These are phyloP conservation scores for Zootermopsis nevadensis DNA, from an alignment of 2,888 invertebrate genomes.

Conservation along the genomic window DNA sequence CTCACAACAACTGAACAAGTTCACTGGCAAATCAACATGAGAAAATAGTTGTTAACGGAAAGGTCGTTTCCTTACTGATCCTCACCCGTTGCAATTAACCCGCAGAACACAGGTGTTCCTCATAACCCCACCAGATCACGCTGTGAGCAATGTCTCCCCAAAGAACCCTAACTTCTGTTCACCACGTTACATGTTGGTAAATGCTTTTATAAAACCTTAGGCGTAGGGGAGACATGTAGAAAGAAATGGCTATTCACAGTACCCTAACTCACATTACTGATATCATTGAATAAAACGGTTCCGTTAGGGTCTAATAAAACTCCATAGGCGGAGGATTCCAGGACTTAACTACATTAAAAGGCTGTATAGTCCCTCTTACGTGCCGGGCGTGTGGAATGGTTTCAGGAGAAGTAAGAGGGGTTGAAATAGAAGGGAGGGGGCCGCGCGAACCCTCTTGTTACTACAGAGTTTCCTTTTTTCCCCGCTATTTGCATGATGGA, in stretches of 20 bases:
- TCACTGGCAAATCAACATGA: too few relatives aligned
- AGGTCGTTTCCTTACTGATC: not conserved
- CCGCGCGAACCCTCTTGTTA: too few relatives aligned
- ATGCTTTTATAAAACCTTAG: constrained; percentile 20
- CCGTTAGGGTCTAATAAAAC: constrained; percentile 38
- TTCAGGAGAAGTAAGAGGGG: constrained; percentile 8
- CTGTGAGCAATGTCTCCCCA: not conserved
- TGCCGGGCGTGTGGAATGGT: constrained; percentile 26
- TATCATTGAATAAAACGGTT: constrained; percentile 40
- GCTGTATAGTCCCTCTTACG: constrained; percentile 16
- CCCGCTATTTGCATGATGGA: too few relatives aligned
- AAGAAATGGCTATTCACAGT: constrained; percentile 10
- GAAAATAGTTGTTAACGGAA: too few relatives aligned
- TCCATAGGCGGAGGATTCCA: constrained; percentile 26
- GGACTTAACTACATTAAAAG: constrained; percentile 38
- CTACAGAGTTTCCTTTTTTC: too few relatives aligned
- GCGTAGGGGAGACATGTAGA: not conserved
- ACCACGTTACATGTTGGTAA: constrained; percentile 17
- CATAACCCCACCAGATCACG: constrained; percentile 6
- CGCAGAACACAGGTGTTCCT: not conserved
- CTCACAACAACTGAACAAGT: too few relatives aligned
- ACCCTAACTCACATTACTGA: constrained; percentile 3
- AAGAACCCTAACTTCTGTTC: constrained; percentile 10
- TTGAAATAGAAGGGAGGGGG: too few relatives aligned
- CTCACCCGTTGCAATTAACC: too few relatives aligned